Percentiles rank a stretch among this genome's conserved stretches.
phyloP scores from a whole-genome alignment of 2,888 invertebrate genomes.

The Polyommatus iphigenia region DNA sequence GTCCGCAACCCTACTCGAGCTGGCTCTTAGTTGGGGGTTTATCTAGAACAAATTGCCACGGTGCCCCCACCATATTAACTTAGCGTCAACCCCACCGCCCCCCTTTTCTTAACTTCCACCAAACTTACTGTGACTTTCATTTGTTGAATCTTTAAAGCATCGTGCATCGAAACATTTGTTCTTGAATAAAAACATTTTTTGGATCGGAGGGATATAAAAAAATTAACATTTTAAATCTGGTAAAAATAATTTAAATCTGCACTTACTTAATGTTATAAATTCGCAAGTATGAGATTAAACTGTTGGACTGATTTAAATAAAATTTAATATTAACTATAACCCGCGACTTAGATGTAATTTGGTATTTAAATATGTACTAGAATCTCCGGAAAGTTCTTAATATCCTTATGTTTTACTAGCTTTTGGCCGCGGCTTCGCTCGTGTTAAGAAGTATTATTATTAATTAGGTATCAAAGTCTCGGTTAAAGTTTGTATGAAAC shows the following conservation, averaged over 20 bases:
- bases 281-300: too few species aligned
- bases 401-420: too few species aligned
- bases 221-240: neutral
- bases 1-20: constrained; percentile 57
- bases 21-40: constrained; percentile 68
- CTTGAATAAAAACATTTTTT: neutral
- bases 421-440: too few species aligned
- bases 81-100: constrained; percentile 58
- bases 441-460: too few species aligned
- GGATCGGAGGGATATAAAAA: neutral
- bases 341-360: too few species aligned
- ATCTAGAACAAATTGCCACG: constrained; percentile 77
- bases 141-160: neutral
- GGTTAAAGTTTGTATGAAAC: too few species aligned
- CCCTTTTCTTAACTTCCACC: constrained; percentile 38
- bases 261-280: too few species aligned
- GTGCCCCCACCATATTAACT: constrained; percentile 76
- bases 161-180: neutral
- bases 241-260: neutral
- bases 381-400: too few species aligned
- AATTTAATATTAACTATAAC: too few species aligned
- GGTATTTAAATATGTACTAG: too few species aligned
- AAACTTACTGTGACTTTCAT: constrained; percentile 47
- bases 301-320: too few species aligned
- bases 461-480: too few species aligned